Base-by-base conservation (phyloP, 2,888 invertebrate species). In the Dasypolia templi region DNA sequence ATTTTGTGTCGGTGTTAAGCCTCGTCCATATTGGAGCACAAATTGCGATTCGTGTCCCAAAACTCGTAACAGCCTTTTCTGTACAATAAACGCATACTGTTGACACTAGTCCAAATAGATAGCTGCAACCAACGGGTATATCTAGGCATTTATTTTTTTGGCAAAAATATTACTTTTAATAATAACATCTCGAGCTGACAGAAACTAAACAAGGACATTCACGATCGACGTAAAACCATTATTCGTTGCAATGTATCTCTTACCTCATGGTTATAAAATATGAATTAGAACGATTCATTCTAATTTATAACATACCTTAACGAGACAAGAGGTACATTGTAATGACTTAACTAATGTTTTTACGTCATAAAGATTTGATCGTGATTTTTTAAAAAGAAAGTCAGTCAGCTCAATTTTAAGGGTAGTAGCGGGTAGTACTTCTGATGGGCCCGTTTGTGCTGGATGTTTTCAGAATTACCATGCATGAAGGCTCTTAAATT, bases 1-100 rank as follows among this genome's bases (percentile, higher is more conserved):
- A 72, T 77, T 83, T 79, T 83, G 85, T 83, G 73, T 71, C 49
- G 61, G 46, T 61, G 76, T 77, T 84, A 78, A 59, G 82, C 58
- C 44, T 73, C 46, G 69, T 58, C 42, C 32, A 70, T 72, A 81
- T 58, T 66, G 74, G 58, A 1, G 26, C 49, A 46, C 71, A 49
- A 49, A 70, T 75, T 68, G 58, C 65, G 39, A 49, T 56, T 63
- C 53, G n/a, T 29, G 63, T 29, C 56, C 61, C 55, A 65, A 63
- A 79, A 61, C 55, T 76, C 63, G 56, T 72, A 44, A 49, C 53
- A 29, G 64, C 32, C 39, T 75, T 67, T 39, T 74, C 32, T 46
- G 46, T 59, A 32, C 44, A 29, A 61, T 58, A 46, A 42, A 59
- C 55, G 49, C 12, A 12, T 17, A 44, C 11, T 53, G 53, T 26